phyloP scores from a whole-genome alignment of 2,888 invertebrate genomes.

The Tipula helvola region DNA sequence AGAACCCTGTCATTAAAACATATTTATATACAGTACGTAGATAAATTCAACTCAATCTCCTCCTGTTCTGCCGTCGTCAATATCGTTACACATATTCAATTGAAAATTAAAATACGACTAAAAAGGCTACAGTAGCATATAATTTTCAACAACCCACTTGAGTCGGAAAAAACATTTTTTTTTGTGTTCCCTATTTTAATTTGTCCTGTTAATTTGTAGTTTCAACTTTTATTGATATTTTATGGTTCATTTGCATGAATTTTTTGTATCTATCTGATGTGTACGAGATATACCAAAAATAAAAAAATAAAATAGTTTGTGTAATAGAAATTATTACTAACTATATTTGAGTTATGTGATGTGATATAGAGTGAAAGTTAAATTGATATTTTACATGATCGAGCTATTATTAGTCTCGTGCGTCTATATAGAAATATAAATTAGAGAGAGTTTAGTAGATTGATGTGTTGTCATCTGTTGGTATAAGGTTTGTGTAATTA shows the following conservation, averaged over 20 bases:
- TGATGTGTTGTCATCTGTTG: neutral
- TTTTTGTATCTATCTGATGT: neutral
- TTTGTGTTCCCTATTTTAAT: neutral
- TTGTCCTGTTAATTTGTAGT: constrained; percentile 4
- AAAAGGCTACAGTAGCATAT: neutral
- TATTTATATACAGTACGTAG: neutral
- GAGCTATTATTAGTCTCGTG: neutral
- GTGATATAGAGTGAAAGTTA: neutral
- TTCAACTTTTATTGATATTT: neutral
- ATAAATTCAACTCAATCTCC: neutral
- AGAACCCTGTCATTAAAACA: neutral
- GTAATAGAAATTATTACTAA: neutral
- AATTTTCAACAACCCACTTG: constrained; percentile 4
- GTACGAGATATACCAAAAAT: neutral
- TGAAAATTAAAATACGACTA: neutral
- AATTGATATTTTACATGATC: neutral
- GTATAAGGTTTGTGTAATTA: neutral
- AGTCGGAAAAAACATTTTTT: neutral
- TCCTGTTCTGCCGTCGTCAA: neutral
- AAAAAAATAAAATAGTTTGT: neutral
- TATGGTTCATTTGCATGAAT: neutral
- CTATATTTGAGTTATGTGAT: neutral
- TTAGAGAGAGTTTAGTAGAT: neutral
- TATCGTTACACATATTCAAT: neutral
- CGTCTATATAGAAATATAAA: neutral